Evolutionary conservation across 2,888 invertebrate species (phyloP), one percentile per base, ranked within the genome.

Genomic region (Thereva unica): DNA sequence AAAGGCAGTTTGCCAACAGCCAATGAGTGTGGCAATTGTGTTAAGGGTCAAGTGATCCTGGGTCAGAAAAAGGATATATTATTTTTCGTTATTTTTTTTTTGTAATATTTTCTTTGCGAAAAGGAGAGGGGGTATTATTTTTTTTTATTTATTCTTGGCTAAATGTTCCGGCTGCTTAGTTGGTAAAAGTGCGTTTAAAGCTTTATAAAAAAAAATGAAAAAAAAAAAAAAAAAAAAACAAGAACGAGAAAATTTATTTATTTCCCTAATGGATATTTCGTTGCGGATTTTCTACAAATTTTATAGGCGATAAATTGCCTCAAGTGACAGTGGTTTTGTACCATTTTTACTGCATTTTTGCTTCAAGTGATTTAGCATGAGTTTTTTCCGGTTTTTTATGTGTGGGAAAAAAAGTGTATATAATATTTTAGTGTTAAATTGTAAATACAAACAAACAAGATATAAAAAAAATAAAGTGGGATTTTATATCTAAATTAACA

Each of bases 1-100:
- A 59, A 37, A 35, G 61, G 61, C 61, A 61, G 61, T 61, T n/a
- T 61, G 61, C 61, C 61, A 61, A 61, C 49, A 61, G 34, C 50
- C 41, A 50, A 61, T 9, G 37, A 59, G 12, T 40, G 47, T 38
- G 38, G 57, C 37, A 45, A 50, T 50, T 61, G 61, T 61, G 41
- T 35, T 23, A n/a, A n/a, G 61, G 34, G 5, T 35, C 50, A n/a
- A 23, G 37, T 61, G 23, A 41, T 3, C 41, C 49, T 10, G 41
- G 38, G 3, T 23, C 34, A 23, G 23, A 23, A 23, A 23, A n/a
- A 61, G 37, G 50, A 10, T 10, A 10, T 10, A 12, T 41, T 12
- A 42, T 5, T 23, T 12, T 35, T 42, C 34, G 5, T 23, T 23
- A n/a, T 23, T 23, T 23, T 23, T 23, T 2, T 23, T 23, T 1